Evolutionary conservation across 1,140 invertebrate species (phyloP).

Genomic region (Xylocopa sonorina): DNA sequence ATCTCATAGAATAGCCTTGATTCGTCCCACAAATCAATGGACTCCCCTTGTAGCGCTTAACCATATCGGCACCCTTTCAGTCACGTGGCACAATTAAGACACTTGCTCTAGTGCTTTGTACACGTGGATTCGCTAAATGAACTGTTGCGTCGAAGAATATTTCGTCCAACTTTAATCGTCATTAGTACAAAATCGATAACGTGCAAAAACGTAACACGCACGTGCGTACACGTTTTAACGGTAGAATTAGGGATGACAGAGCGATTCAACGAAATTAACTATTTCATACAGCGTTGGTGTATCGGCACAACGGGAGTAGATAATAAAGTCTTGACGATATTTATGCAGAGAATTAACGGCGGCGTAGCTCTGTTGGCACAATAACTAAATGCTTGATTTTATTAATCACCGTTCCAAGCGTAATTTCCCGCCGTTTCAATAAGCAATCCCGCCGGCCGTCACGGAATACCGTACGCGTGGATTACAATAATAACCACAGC

Average conservation of each 20-base stretch:
- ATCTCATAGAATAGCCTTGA: no score
- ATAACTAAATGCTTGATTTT: constrained; percentile 47
- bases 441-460: constrained; percentile 3
- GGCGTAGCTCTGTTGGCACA: not conserved
- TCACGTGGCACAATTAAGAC: constrained; percentile 20
- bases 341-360: constrained; percentile 43
- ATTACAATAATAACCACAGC: constrained; percentile 40
- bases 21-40: constrained; percentile 61
- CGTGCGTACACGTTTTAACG: not conserved
- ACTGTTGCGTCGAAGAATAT: constrained; percentile 19
- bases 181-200: constrained; percentile 15
- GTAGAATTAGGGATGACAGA: no score
- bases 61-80: not conserved
- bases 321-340: constrained; percentile 44
- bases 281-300: not conserved
- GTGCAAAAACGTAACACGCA: constrained; percentile 3
- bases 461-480: not conserved
- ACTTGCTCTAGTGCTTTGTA: constrained; percentile 14
- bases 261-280: constrained; percentile 17
- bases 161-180: constrained; percentile 32
- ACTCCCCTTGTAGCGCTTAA: not conserved
- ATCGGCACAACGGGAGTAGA: not conserved
- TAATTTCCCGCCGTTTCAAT: constrained; percentile 33
- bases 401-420: constrained; percentile 31
- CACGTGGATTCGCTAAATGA: constrained; percentile 16